phyloP scores from a whole-genome alignment of 1,140 invertebrate genomes.

The Drosophila neocordata region DNA sequence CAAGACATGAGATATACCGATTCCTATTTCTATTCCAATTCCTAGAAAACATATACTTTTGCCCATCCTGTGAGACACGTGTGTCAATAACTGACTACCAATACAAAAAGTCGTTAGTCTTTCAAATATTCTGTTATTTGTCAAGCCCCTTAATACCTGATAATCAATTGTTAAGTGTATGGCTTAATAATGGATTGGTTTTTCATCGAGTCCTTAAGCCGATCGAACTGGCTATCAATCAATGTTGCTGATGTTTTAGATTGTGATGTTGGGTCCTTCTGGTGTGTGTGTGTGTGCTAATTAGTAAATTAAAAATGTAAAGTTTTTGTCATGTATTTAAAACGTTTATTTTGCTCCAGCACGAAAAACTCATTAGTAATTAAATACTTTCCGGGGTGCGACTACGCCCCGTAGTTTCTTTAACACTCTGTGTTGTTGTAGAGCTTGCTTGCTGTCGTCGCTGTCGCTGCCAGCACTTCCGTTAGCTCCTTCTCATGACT shows the following conservation, averaged over 20 bases:
- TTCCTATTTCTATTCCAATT: not conserved
- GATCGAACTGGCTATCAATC: constrained; percentile 52
- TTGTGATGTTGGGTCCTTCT: constrained; percentile 1
- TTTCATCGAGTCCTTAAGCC: not conserved
- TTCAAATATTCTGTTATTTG: constrained; percentile 29
- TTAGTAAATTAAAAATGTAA: constrained; percentile 77
- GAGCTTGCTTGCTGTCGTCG: constrained; percentile 26
- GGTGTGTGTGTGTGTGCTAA: constrained; percentile 43
- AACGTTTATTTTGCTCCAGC: constrained; percentile 60
- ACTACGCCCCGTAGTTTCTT: constrained; percentile 72
- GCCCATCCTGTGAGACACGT: not conserved
- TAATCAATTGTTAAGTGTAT: constrained; percentile 71
- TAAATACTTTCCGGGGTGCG: constrained; percentile 75
- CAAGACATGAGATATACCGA: not conserved
- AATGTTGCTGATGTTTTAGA: constrained; percentile 20
- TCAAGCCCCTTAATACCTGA: constrained; percentile 61
- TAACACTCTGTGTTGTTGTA: constrained; percentile 28
- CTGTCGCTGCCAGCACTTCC: constrained; percentile 67
- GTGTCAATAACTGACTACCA: not conserved
- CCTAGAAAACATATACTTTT: not conserved
- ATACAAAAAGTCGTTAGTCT: not conserved
- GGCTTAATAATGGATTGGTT: constrained; percentile 71
- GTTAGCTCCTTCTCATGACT: constrained; percentile 37
- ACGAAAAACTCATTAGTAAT: constrained; percentile 78
- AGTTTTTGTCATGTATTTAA: constrained; percentile 57